Evolutionary conservation across 37 sponge, comb jelly and placozoan genomes (phyloP), one percentile per base, ranked within the genome.

Genomic region (Lycopodina hypogea): DNA sequence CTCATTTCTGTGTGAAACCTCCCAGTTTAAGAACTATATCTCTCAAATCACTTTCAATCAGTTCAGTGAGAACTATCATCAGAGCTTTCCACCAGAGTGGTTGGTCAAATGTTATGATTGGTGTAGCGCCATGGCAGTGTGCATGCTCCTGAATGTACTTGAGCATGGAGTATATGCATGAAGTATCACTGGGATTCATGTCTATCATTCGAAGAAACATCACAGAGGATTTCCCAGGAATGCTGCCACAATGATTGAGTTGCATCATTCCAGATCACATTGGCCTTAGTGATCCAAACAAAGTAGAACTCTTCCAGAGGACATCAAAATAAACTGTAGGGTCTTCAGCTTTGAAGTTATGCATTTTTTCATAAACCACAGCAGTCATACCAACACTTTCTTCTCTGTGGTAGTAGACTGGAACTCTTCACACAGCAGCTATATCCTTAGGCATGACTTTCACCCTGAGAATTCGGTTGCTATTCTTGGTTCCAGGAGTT

Each of bases 221-320:
- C 42, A 82, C 62, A 36, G 83, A 73, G 59, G 83, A 59, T 35
- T 73, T 82, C 12, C 83, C 74, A 59, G 83, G 83, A 52, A 74
- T 74, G 53, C 35, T 59, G 39, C 74, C 74, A 40, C 39, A 42
- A 81, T 81, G 81, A 58, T 72, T 73, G 57, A 81, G 51, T 41
- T 81, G 73, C 81, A 81, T 81, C 81, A 81, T 73, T 60, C 83
- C 74, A 55, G 83, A 82, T 75, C 83, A 73, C 40, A 53, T 52
- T 73, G 74, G 77, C 28, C 77, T 76, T 17, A 63, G 77, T 18
- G 63, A 76, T 62, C 77, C 77, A 41, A 76, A 76, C 61, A 76
- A 36, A 41, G 60, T 33, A 0, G 63, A 77, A 8, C 33, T 59
- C 42, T 59, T 59, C 76, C 61, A 77, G 23, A 53, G 69, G 23